Evolutionary conservation across 2,113 vertebrate species (phyloP), one percentile per base, ranked within the genome.

Genomic region (Rhineura floridana): DNA sequence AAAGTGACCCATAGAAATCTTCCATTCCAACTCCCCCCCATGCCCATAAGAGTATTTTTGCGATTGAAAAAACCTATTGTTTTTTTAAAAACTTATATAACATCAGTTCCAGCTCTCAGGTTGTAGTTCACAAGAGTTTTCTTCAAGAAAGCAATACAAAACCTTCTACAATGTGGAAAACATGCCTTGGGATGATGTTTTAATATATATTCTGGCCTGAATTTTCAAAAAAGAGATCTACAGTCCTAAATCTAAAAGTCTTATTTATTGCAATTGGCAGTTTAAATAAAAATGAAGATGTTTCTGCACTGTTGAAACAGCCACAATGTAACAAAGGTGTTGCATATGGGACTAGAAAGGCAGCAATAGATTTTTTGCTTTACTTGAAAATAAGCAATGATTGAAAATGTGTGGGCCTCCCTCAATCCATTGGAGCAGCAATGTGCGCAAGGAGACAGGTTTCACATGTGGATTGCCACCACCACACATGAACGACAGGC

Each of bases 301-400:
- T 88, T 90, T 91, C 30, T 91, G 90, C 77, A 69, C 52, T 92
- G 83, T 21, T 91, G 91, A 33, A 95, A 94, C 90, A 92, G 69
- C 81, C 86, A 94, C 92, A 92, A 93, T 90, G 87, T 94, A 95
- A 92, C 91, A 93, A 88, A 94, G 89, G 62, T 87, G 30, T 94
- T 89, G 77, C 88, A 89, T 93, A 89, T 88, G 87, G 84, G 84
- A 91, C 91, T 91, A 91, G 83, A 82, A 92, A 93, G 79, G 1
- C 28, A 91, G 69, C 72, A 89, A 88, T 75, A 76, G 86, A 90
- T 91, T 91, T 90, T 79, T 90, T 92, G 89, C 87, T 90, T 91
- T 89, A 94, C 72, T 78, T 91, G 80, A 82, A 93, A 82, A 94
- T 85, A 5, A 0, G 7, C 85, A 88, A 92, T 88, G 23, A 77